These are phyloP conservation scores for Corticium candelabrum DNA, from an alignment of 37 sponge, comb jelly and placozoan species.

Conservation along the genomic window DNA sequence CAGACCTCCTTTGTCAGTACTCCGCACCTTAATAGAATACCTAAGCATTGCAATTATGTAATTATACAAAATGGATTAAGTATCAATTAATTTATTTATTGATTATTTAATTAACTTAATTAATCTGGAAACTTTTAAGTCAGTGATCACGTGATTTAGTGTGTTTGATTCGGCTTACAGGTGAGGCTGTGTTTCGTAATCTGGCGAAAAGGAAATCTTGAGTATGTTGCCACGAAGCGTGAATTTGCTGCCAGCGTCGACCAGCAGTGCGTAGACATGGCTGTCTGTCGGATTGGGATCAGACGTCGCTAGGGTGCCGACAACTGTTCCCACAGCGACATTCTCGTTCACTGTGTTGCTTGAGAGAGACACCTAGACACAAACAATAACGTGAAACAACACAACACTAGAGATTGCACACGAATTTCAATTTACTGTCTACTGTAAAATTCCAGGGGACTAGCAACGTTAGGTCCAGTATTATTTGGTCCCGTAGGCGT, in stretches of 20 bases:
- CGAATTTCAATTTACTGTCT: no score
- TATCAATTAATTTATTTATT: no score
- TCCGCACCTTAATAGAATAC: not conserved
- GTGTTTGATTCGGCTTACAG: not conserved
- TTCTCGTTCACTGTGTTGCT: not conserved
- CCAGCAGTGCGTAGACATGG: not conserved
- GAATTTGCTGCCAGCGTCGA: not conserved
- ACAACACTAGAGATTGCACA: no score
- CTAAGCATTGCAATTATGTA: no score
- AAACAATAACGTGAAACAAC: no score
- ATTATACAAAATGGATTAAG: no score
- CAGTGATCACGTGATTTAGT: no score
- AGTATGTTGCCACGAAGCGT: not conserved
- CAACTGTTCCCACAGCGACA: not conserved
- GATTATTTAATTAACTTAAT: no score
- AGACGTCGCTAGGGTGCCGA: not conserved
- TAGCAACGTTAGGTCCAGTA: no score
- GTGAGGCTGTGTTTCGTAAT: not conserved
- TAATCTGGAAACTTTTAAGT: no score
- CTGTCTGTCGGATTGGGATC: not conserved
- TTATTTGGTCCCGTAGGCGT: no score
- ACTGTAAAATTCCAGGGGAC: no score
- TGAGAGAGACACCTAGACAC: not conserved
- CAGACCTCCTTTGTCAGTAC: not conserved
- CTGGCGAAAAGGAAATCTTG: not conserved